phyloP scores from a whole-genome alignment of 2,113 vertebrate genomes.

The Chroicocephalus ridibundus region DNA sequence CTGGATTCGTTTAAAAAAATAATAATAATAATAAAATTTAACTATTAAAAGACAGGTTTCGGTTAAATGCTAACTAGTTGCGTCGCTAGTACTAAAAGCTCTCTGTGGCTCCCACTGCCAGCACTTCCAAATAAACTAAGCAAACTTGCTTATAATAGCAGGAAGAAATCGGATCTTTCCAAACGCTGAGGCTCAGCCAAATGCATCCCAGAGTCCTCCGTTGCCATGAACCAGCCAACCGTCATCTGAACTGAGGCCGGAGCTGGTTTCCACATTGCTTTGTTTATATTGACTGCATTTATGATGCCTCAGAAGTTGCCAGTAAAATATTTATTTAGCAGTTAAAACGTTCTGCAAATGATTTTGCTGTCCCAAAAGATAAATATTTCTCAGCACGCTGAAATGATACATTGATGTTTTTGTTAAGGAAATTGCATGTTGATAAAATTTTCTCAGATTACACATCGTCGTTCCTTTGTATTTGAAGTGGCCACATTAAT shows the following conservation, averaged over 20 bases:
- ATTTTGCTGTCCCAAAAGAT: conserved; percentile 76
- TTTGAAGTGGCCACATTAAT: conserved; percentile 66
- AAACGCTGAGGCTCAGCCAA: conserved; percentile 52
- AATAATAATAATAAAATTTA: background rate
- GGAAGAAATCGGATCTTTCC: conserved; percentile 55
- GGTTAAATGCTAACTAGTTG: background rate
- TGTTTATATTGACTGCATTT: conserved; percentile 79
- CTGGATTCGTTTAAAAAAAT: background rate
- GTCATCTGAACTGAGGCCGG: conserved; percentile 23
- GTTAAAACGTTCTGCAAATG: conserved; percentile 76
- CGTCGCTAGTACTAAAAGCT: background rate
- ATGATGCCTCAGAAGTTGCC: conserved; percentile 75
- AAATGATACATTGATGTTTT: conserved; percentile 69
- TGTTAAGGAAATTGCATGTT: conserved; percentile 67
- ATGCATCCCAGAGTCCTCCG: conserved; percentile 62
- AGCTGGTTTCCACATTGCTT: conserved; percentile 66
- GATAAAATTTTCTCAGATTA: conserved; percentile 68
- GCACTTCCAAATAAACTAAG: conserved; percentile 58
- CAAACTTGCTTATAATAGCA: conserved; percentile 67
- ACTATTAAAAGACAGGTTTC: background rate
- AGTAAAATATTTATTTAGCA: conserved; percentile 78
- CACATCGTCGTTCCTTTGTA: conserved; percentile 46
- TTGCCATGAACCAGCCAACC: conserved; percentile 37
- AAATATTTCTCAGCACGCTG: conserved; percentile 70
- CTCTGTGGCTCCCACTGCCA: conserved; percentile 4